Percentiles rank a stretch among this genome's conserved stretches.
Conservation (phyloP, 2,888 invertebrate species). For the Malthinus seriepunctatus region DNA sequence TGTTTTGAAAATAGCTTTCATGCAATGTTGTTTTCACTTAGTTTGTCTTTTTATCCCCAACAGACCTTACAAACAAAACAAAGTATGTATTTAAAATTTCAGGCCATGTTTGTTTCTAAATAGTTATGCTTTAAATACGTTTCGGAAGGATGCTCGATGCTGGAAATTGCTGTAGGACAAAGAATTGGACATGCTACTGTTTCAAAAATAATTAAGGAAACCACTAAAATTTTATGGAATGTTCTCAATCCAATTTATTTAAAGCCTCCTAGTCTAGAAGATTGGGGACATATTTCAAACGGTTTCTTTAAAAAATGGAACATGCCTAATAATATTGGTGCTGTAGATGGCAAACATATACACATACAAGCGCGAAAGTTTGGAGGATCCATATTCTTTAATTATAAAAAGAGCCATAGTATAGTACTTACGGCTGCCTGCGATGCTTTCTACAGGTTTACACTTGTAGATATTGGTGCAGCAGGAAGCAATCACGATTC, state of each 20-base stretch:
- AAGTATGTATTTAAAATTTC: no score
- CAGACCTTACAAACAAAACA: no score
- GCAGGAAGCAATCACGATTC: constrained; percentile 9
- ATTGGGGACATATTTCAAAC: constrained; percentile 6
- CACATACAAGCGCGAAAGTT: background rate
- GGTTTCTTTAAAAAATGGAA: background rate
- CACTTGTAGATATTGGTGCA: constrained; percentile 23
- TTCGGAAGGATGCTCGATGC: constrained; percentile 2
- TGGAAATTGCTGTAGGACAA: constrained; percentile 7
- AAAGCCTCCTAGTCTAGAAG: constrained; percentile 5
- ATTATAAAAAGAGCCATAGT: constrained; percentile 8
- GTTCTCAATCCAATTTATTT: constrained; percentile 11
- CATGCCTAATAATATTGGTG: constrained; percentile 2
- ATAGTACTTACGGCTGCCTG: constrained; percentile 27
- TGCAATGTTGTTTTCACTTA: no score
- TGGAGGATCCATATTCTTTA: constrained; percentile 19
- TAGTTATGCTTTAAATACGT: no score
- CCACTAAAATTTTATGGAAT: constrained; percentile 14
- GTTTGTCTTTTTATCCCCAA: no score
- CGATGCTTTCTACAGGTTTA: constrained; percentile 28
- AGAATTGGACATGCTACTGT: constrained; percentile 15
- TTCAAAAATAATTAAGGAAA: constrained; percentile 9
- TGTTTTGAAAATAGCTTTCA: no score
- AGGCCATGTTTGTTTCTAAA: no score
- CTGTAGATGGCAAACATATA: constrained; percentile 13